Conservation (phyloP, 1,140 invertebrate genomes). For the Drosophila arawakana region DNA sequence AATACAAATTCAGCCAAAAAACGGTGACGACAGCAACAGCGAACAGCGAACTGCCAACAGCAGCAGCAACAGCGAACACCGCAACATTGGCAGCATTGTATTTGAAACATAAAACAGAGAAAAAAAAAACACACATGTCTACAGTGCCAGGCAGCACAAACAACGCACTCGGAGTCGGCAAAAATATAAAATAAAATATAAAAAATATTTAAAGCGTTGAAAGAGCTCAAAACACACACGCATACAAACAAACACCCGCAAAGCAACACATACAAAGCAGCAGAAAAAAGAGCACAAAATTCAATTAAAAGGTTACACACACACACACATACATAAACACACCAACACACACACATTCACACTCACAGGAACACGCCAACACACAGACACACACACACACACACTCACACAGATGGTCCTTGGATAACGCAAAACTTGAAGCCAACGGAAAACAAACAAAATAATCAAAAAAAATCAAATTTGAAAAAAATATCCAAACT, state of each 20-base stretch:
- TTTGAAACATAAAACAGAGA: not conserved
- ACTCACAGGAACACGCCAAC: not conserved
- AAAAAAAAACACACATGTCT: slow-evolving; percentile 8
- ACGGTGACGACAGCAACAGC: slow-evolving; percentile 51
- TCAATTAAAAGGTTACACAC: slow-evolving; percentile 39
- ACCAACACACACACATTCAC: not conserved
- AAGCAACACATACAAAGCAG: slow-evolving; percentile 6
- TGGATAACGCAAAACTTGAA: slow-evolving; percentile 36
- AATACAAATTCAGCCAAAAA: slow-evolving; percentile 31
- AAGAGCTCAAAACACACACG: slow-evolving; percentile 10
- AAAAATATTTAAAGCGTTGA: not conserved
- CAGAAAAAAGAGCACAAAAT: slow-evolving; percentile 16
- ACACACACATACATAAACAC: not conserved
- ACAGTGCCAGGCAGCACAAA: slow-evolving; percentile 17
- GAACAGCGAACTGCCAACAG: slow-evolving; percentile 5
- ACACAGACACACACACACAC: slow-evolving; percentile 19
- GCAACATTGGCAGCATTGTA: too few relatives aligned
- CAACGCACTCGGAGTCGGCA: slow-evolving; percentile 39
- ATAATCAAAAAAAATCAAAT: not conserved
- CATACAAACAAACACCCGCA: slow-evolving; percentile 4
- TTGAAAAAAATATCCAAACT: not conserved
- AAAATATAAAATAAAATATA: slow-evolving; percentile 18
- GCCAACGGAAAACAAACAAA: not conserved
- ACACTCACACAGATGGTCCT: slow-evolving; percentile 26
- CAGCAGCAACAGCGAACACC: not conserved